phyloP scores from a whole-genome alignment of 2,797 vertebrate genomes.

The Danio jaintianensis region DNA sequence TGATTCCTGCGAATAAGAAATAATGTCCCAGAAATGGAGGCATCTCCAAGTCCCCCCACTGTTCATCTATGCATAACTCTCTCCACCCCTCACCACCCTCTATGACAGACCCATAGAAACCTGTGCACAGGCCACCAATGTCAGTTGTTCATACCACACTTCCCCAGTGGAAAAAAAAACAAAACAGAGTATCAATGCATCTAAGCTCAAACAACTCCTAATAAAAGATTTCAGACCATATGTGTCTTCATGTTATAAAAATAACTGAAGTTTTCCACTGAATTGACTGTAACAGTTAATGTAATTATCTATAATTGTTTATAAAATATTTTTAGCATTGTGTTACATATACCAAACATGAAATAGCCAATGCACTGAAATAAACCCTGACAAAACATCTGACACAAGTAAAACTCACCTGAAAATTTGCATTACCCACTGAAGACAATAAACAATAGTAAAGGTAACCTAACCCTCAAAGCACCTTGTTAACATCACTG shows the following conservation, averaged over 20 bases:
- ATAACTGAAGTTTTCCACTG: neutral
- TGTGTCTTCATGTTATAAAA: neutral
- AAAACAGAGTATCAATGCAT: too few relatives aligned
- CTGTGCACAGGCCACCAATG: constrained; percentile 38
- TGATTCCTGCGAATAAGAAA: too few relatives aligned
- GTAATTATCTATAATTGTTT: neutral
- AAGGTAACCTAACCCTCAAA: neutral
- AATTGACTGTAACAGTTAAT: neutral
- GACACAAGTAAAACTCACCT: neutral
- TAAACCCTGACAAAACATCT: neutral
- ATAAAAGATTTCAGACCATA: neutral
- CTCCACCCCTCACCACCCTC: too few relatives aligned
- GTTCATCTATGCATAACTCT: too few relatives aligned
- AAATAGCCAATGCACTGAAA: neutral
- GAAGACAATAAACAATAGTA: constrained; percentile 13
- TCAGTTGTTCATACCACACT: constrained; percentile 64
- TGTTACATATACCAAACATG: neutral
- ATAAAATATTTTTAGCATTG: neutral
- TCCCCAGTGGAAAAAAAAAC: neutral
- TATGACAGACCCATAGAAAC: constrained; percentile 60
- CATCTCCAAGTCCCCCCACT: too few relatives aligned
- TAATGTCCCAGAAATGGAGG: too few relatives aligned
- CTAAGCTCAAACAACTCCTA: neutral
- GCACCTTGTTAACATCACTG: too few relatives aligned
- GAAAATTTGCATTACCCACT: constrained; percentile 15